Evolutionary conservation across 1,140 invertebrate species (phyloP).

Genomic region (Zaprionus capensis): DNA sequence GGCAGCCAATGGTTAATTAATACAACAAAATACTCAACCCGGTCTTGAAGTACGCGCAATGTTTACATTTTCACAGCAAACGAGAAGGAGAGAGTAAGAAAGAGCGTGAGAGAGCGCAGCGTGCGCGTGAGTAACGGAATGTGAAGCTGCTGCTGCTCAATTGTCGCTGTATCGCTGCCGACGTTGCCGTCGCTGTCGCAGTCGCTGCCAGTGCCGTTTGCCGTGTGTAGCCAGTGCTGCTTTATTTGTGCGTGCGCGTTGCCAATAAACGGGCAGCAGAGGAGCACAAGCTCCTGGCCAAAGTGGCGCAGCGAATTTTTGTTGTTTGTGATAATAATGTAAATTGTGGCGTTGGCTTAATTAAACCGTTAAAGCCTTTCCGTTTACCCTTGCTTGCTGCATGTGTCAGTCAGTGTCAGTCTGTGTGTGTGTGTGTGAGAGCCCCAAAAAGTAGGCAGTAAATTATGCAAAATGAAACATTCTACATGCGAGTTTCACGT

Average conservation of each 20-base stretch:
- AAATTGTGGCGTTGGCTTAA: slow-evolving; percentile 25
- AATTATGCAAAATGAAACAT: slow-evolving; percentile 23
- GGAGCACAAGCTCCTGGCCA: slow-evolving; percentile 58
- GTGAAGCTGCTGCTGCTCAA: slow-evolving; percentile 8
- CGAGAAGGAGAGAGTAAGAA: neutral
- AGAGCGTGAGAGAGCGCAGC: neutral
- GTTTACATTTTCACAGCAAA: slow-evolving; percentile 30
- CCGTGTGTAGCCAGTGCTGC: slow-evolving; percentile 22
- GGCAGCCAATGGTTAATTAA: neutral
- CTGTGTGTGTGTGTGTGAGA: slow-evolving; percentile 19
- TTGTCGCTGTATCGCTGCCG: slow-evolving; percentile 32
- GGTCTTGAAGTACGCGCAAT: slow-evolving; percentile 10
- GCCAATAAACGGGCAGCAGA: slow-evolving; percentile 78
- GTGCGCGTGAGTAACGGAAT: slow-evolving; percentile 22
- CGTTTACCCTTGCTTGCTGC: slow-evolving; percentile 10
- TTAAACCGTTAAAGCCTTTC: slow-evolving; percentile 18
- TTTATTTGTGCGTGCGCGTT: slow-evolving; percentile 79
- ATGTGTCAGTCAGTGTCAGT: slow-evolving; percentile 20
- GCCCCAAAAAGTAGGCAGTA: slow-evolving; percentile 63
- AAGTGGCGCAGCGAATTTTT: slow-evolving; percentile 53
- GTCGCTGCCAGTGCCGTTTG: slow-evolving; percentile 23
- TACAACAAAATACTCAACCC: neutral
- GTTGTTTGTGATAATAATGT: slow-evolving; percentile 63
- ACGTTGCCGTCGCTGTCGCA: slow-evolving; percentile 30
- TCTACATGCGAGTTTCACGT: slow-evolving; percentile 22